phyloP scores from a whole-genome alignment of 2,797 vertebrate species.

The Mormyrus hasselquistii region DNA sequence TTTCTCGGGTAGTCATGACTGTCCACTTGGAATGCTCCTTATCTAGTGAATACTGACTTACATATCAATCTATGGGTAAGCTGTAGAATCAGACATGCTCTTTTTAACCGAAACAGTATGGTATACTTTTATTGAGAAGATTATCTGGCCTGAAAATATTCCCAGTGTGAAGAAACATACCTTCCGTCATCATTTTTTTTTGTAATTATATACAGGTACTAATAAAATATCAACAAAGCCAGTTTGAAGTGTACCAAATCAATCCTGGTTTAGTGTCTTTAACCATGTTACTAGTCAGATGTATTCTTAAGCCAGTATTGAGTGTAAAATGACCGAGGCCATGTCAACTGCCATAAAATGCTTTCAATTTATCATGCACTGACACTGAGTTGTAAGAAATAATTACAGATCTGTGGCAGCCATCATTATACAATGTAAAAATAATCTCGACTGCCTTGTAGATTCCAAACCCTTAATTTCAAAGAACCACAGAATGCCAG shows the following conservation, averaged over 20 bases:
- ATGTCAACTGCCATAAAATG: background rate
- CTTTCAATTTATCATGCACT: background rate
- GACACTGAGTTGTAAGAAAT: conserved; percentile 15
- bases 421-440: conserved; percentile 17
- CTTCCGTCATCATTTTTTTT: background rate
- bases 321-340: background rate
- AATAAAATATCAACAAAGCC: background rate
- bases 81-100: background rate
- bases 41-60: background rate
- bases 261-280: background rate
- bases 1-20: background rate
- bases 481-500: background rate
- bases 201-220: background rate
- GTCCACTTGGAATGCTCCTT: background rate
- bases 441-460: conserved; percentile 3
- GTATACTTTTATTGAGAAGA: background rate
- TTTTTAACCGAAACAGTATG: background rate
- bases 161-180: background rate
- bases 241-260: background rate
- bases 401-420: conserved; percentile 9
- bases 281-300: background rate
- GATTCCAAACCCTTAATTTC: conserved; percentile 4
- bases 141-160: background rate
- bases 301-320: background rate
- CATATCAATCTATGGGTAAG: background rate